Conservation (phyloP, 1,140 invertebrate genomes). For the Branchinecta lindahli region DNA sequence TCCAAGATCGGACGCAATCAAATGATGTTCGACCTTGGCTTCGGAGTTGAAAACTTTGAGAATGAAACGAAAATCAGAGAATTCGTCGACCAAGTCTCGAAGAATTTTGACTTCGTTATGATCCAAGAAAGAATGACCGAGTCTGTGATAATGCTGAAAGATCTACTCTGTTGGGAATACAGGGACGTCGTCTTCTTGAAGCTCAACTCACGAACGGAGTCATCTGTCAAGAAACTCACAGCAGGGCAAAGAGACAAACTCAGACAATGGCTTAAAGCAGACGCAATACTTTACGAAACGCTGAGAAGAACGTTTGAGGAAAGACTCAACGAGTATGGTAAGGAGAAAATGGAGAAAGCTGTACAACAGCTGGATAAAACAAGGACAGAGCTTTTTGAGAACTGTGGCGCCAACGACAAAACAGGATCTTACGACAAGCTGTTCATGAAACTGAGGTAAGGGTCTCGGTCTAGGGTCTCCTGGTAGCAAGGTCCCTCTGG, state of each 20-base stretch:
- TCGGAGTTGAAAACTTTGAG: slow-evolving; percentile 21
- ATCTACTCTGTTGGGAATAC: slow-evolving; percentile 36
- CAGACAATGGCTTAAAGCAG: slow-evolving; percentile 13
- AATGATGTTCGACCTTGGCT: neutral
- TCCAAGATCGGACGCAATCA: neutral
- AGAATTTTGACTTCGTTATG: slow-evolving; percentile 37
- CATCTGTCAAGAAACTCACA: slow-evolving; percentile 3
- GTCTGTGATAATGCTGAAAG: slow-evolving; percentile 35
- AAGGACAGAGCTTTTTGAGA: too few species aligned
- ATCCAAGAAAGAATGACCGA: slow-evolving; percentile 39
- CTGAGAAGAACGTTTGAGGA: neutral
- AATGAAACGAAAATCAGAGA: slow-evolving; percentile 21
- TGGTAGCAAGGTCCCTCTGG: too few species aligned
- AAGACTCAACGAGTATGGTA: neutral
- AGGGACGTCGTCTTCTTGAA: slow-evolving; percentile 33
- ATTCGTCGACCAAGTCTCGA: slow-evolving; percentile 30
- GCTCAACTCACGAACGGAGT: slow-evolving; percentile 27
- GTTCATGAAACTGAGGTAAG: too few species aligned
- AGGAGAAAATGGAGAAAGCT: neutral
- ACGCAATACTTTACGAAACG: slow-evolving; percentile 11
- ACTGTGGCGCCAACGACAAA: too few species aligned
- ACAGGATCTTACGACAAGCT: too few species aligned
- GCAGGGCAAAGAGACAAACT: slow-evolving; percentile 1
- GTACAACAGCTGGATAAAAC: neutral
- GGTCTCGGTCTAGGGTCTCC: too few species aligned